Evolutionary conservation across 2,888 invertebrate genomes (phyloP).

Genomic region (Hermodice carunculata): DNA sequence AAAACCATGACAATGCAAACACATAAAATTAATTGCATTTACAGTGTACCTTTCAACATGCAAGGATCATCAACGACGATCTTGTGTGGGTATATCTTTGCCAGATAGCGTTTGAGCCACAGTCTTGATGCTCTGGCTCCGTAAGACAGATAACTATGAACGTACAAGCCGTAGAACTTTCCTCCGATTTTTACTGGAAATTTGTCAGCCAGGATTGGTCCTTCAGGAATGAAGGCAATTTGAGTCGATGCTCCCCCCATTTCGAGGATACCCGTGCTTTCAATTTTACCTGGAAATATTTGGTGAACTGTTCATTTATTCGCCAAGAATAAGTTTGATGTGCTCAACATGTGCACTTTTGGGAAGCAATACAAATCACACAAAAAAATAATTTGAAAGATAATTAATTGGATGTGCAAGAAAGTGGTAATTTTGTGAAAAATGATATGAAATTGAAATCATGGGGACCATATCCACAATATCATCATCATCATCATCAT

Average conservation of each 20-base stretch:
- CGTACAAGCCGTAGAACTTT: conserved; percentile 60
- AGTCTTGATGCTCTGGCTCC: conserved; percentile 55
- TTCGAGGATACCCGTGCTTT: conserved; percentile 71
- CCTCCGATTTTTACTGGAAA: conserved; percentile 59
- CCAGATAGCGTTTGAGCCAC: conserved; percentile 47
- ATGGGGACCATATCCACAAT: no score
- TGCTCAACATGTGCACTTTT: background rate
- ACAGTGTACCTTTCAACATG: conserved; percentile 52
- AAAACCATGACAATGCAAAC: background rate
- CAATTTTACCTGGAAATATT: background rate
- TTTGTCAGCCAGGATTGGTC: conserved; percentile 60
- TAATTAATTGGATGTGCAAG: no score
- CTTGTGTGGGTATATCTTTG: conserved; percentile 19
- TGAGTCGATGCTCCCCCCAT: conserved; percentile 74
- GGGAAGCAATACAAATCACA: no score
- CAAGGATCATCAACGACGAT: conserved; percentile 53
- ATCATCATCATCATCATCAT: background rate
- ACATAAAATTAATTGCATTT: background rate
- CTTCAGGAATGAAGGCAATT: conserved; percentile 69
- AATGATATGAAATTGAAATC: no score
- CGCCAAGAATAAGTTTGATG: background rate
- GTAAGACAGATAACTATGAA: conserved; percentile 64
- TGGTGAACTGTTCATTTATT: background rate
- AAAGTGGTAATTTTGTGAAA: no score
- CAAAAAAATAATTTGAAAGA: no score